phyloP scores from a whole-genome alignment of 2,113 vertebrate species.

The Helogale parvula region DNA sequence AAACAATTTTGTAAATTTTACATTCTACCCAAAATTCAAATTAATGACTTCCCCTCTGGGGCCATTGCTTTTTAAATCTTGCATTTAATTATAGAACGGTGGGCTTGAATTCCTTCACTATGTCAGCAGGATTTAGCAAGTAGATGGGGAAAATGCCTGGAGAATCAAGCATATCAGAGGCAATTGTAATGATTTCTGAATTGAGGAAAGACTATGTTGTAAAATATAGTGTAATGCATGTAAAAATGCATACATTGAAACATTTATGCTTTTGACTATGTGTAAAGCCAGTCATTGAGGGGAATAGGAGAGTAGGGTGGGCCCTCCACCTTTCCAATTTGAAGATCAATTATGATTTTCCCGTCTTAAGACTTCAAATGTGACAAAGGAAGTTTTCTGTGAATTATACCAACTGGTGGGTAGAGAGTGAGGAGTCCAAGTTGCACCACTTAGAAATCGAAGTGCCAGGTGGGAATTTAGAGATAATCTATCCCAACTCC shows the following conservation, averaged over 20 bases:
- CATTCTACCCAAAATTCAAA: not conserved
- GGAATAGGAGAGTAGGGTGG: not conserved
- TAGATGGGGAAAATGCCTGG: not conserved
- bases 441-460: not conserved
- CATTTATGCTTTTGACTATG: not conserved
- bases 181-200: not conserved
- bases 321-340: not conserved
- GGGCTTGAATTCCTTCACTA: not conserved
- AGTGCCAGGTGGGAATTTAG: not conserved
- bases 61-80: not conserved
- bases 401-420: not conserved
- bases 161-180: not conserved
- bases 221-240: not conserved
- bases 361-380: not conserved
- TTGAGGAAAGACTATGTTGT: not conserved
- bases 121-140: not conserved
- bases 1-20: constrained; percentile 15
- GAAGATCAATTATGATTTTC: constrained; percentile 1
- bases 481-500: not conserved
- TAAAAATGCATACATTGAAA: not conserved
- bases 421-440: not conserved
- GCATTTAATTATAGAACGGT: not conserved
- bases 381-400: not conserved
- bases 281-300: not conserved
- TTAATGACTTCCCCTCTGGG: not conserved